Evolutionary conservation across 1,140 invertebrate species (phyloP).

Genomic region (Pachypsylla venusta): DNA sequence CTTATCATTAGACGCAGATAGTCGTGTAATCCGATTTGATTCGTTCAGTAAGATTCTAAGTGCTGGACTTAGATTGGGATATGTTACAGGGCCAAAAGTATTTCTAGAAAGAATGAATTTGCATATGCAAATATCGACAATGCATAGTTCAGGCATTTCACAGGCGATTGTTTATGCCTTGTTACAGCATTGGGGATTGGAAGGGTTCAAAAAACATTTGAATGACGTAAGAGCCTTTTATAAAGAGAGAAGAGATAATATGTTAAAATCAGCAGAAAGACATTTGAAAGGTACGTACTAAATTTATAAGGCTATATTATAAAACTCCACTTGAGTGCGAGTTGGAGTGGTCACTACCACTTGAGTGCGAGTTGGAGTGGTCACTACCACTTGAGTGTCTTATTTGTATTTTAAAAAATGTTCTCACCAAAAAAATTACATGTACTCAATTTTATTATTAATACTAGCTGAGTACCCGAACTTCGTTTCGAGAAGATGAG

Average conservation of each 20-base stretch:
- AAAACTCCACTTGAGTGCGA: no score
- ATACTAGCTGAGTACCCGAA: no score
- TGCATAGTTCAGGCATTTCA: slow-evolving; percentile 55
- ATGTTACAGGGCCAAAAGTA: slow-evolving; percentile 48
- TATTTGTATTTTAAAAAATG: no score
- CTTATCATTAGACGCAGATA: slow-evolving; percentile 56
- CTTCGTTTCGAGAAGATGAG: no score
- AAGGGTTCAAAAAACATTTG: slow-evolving; percentile 44
- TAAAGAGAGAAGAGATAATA: slow-evolving; percentile 42
- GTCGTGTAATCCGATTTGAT: slow-evolving; percentile 59
- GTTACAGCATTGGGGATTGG: slow-evolving; percentile 43
- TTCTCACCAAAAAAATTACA: no score
- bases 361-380: no score
- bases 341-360: no score
- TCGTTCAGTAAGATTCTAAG: slow-evolving; percentile 66
- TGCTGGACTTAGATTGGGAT: slow-evolving; percentile 51
- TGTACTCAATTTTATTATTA: no score
- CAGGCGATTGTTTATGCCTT: no score
- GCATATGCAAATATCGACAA: slow-evolving; percentile 52
- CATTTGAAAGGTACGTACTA: slow-evolving; percentile 38
- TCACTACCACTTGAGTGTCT: no score
- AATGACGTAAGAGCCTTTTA: slow-evolving; percentile 45
- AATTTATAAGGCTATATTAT: no score
- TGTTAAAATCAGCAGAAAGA: slow-evolving; percentile 41
- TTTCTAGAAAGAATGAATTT: slow-evolving; percentile 44